A percentile compares a stretch with the other conserved stretches of the same genome.
phyloP scores from a whole-genome alignment of 2,113 vertebrate genomes.

The Capreolus pygargus region DNA sequence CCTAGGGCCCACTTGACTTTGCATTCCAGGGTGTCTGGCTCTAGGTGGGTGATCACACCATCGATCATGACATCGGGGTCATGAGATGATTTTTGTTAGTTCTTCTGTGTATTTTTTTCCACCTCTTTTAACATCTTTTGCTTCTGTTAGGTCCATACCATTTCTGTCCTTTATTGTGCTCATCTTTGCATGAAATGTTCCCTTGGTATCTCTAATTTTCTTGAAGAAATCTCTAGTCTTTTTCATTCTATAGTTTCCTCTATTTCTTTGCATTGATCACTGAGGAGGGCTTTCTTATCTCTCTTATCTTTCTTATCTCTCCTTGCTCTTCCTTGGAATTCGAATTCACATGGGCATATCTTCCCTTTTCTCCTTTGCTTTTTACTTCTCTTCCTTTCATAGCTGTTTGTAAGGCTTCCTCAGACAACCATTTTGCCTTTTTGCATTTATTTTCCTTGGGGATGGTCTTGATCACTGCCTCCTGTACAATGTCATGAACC shows the following conservation, averaged over 20 bases:
- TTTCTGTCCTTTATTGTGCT: background rate
- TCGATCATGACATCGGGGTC: rapidly evolving
- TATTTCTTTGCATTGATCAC: background rate
- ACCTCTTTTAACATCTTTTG: background rate
- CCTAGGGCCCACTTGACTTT: background rate
- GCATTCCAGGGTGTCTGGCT: background rate
- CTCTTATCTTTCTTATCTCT: background rate
- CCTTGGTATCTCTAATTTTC: background rate
- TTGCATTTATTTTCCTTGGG: background rate
- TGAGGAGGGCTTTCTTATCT: background rate
- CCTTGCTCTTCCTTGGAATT: background rate
- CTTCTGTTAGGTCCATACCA: background rate
- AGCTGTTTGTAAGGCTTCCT: background rate
- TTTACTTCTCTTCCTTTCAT: background rate
- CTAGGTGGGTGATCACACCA: background rate
- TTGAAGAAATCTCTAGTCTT: background rate
- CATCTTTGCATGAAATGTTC: background rate
- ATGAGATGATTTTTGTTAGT: background rate
- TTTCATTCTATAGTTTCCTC: background rate
- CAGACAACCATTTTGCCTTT: background rate
- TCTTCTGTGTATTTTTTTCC: background rate
- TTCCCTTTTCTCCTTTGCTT: background rate
- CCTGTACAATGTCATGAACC: background rate
- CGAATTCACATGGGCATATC: background rate
- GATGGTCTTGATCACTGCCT: background rate